These are phyloP conservation scores for Phaenicophaeus curvirostris DNA, from an alignment of 2,797 vertebrate species.

Conservation along the genomic window DNA sequence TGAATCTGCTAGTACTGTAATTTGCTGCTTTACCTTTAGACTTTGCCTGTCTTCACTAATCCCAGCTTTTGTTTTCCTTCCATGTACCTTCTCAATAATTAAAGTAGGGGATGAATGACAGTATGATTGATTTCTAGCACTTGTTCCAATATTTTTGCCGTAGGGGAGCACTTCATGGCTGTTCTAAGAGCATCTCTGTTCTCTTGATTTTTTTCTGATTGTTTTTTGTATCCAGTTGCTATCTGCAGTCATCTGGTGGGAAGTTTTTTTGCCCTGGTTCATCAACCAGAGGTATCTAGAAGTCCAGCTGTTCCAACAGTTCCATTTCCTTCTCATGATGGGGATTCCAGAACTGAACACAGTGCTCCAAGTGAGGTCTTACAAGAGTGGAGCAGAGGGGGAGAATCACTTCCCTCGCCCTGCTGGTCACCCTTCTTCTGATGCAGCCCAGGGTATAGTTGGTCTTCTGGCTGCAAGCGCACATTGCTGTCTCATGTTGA, in stretches of 20 bases:
- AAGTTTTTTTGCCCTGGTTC: neutral
- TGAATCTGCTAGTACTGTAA: neutral
- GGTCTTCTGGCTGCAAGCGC: too few relatives aligned
- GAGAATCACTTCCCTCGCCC: too few relatives aligned
- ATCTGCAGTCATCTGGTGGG: neutral
- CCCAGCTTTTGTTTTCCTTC: neutral
- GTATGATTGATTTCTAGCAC: neutral
- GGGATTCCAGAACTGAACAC: too few relatives aligned
- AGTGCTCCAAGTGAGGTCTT: too few relatives aligned
- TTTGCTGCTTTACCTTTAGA: neutral
- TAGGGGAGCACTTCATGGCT: neutral
- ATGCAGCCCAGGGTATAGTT: too few relatives aligned
- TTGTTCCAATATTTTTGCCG: neutral
- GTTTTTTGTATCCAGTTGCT: neutral
- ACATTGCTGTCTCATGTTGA: too few relatives aligned
- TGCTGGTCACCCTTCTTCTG: too few relatives aligned
- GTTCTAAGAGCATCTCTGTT: neutral
- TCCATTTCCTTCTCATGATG: too few relatives aligned
- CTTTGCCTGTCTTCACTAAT: neutral
- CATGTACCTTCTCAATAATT: neutral
- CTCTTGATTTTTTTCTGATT: neutral
- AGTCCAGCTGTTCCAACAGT: too few relatives aligned
- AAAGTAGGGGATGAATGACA: neutral
- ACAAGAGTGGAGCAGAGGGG: too few relatives aligned
- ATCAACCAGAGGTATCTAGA: neutral